These are phyloP conservation scores for Phataginus tetradactyla DNA, from an alignment of 2,797 vertebrate genomes.

Conservation along the genomic window DNA sequence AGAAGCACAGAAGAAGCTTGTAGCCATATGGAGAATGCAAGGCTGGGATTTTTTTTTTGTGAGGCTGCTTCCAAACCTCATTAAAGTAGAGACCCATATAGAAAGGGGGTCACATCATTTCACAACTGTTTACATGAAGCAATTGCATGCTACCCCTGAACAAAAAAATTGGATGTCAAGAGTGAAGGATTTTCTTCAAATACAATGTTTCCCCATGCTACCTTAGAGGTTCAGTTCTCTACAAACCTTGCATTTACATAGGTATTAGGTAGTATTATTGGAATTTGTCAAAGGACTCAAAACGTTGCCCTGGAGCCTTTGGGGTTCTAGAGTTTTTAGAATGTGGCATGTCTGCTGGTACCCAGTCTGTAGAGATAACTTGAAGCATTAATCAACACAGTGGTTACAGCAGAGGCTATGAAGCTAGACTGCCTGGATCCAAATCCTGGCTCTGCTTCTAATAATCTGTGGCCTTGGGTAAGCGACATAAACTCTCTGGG, in stretches of 20 bases:
- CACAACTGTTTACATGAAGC: background rate
- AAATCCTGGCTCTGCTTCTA: background rate
- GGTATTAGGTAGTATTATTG: background rate
- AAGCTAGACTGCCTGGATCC: background rate
- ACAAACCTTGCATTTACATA: background rate
- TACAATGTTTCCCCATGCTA: background rate
- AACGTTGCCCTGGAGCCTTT: background rate
- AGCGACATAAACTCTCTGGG: background rate
- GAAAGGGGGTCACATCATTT: background rate
- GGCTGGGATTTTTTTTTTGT: background rate
- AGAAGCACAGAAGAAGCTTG: background rate
- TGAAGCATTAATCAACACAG: background rate
- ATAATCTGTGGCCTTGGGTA: background rate
- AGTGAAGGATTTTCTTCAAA: slow-evolving; percentile 13
- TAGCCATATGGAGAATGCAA: background rate
- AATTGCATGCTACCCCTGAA: background rate
- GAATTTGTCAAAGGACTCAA: background rate
- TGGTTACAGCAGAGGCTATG: background rate
- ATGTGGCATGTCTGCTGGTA: background rate
- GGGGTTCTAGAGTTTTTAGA: background rate
- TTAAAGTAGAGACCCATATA: background rate
- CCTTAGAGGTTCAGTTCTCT: background rate
- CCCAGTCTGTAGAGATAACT: background rate
- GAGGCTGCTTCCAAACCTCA: background rate
- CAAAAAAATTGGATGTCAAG: background rate